phyloP scores from a whole-genome alignment of 2,797 vertebrate genomes.

The Hippoglossus hippoglossus region DNA sequence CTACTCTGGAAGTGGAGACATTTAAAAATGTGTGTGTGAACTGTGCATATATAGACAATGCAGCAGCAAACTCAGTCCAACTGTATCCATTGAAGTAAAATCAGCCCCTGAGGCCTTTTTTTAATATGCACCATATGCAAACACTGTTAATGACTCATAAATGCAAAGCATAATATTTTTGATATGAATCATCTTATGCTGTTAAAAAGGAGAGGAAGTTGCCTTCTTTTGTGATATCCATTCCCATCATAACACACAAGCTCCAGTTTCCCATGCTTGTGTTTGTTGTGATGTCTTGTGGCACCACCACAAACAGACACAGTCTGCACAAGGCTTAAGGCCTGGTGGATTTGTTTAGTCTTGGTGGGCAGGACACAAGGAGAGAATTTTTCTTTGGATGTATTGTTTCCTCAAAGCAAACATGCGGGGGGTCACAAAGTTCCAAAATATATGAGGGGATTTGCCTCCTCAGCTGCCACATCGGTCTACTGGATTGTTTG shows the following conservation, averaged over 20 bases:
- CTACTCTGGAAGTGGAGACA: slow-evolving; percentile 26
- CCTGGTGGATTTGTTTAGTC: slow-evolving; percentile 70
- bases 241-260: slow-evolving; percentile 72
- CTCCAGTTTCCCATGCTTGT: slow-evolving; percentile 60
- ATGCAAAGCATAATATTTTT: slow-evolving; percentile 72
- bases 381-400: slow-evolving; percentile 38
- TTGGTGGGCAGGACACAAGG: slow-evolving; percentile 53
- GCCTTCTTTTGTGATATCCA: slow-evolving; percentile 58
- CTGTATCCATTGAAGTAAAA: slow-evolving; percentile 37
- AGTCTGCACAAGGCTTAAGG: slow-evolving; percentile 39
- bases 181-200: slow-evolving; percentile 62
- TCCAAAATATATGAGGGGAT: slow-evolving; percentile 12
- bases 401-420: slow-evolving; percentile 43
- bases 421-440: background rate
- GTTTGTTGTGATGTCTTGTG: slow-evolving; percentile 73
- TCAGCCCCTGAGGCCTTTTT: slow-evolving; percentile 41
- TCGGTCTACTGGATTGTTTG: background rate
- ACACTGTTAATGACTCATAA: slow-evolving; percentile 66
- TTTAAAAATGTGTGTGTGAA: slow-evolving; percentile 6
- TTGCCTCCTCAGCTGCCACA: background rate
- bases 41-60: slow-evolving; percentile 33
- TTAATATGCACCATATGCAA: slow-evolving; percentile 56
- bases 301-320: slow-evolving; percentile 63
- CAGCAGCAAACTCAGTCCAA: slow-evolving; percentile 17
- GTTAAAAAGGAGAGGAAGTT: slow-evolving; percentile 56